Evolutionary conservation across 2,113 vertebrate genomes (phyloP).

Genomic region (Zosterops pallidus): DNA sequence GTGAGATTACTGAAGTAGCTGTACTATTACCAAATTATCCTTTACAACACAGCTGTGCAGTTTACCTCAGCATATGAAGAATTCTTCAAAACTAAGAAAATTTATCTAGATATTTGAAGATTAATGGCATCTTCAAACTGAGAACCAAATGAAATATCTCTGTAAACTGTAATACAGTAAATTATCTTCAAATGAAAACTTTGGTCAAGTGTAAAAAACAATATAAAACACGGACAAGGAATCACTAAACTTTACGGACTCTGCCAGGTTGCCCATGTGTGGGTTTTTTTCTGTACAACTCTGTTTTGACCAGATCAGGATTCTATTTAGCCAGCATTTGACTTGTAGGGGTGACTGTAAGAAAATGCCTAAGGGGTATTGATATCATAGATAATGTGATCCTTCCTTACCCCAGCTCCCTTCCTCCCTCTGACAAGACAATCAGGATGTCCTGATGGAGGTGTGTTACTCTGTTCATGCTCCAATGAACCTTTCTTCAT

Average conservation of each 20-base stretch:
- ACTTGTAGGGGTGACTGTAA: background rate
- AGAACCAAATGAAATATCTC: background rate
- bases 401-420: background rate
- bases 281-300: background rate
- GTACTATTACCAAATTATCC: background rate
- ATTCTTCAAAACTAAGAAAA: background rate
- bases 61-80: background rate
- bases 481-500: background rate
- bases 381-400: background rate
- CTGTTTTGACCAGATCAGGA: background rate
- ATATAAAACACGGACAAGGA: background rate
- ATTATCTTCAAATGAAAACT: background rate
- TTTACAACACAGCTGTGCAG: background rate
- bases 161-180: background rate
- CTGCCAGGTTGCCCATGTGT: background rate
- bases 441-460: background rate
- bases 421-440: background rate
- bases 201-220: background rate
- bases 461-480: background rate
- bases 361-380: background rate
- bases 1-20: background rate
- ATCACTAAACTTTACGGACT: background rate
- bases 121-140: background rate
- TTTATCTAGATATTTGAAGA: background rate
- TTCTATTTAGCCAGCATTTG: background rate